Base-by-base conservation (phyloP, 2,888 invertebrate genomes). In the Eucera pruinosa region DNA sequence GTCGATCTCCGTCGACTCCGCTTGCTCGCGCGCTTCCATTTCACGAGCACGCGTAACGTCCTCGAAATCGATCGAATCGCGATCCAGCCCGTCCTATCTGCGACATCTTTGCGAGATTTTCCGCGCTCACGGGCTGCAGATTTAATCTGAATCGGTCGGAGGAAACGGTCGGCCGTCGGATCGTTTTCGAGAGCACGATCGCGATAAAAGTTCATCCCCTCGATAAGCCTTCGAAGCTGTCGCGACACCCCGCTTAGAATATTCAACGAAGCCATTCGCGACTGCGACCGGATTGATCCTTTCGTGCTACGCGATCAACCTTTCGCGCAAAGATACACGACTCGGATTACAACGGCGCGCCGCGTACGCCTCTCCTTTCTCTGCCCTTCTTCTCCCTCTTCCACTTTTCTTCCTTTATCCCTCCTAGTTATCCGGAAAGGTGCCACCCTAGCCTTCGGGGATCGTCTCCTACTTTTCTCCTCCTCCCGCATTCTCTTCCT, bases 181-280 rank as follows among this genome's bases (percentile, higher is more conserved):
- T 81, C 74, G 65, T 45, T 81, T 39, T 52, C 65, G 50, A 57
- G 67, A 47, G 41, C 30, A 61, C 27, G 58, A 73, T 70, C 58
- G 45, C 71, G 80, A 78, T 80, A 82, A 82, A 80, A 75, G 57
- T 77, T 72, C 58, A 72, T 74, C 66, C 69, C 52, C 18, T 20
- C 48, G 70, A 69, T 72, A 77, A 68, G 61, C 55, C 67, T 52
- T n/a, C 48, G 55, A 78, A 70, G 55, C 70, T 52, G 62, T 60
- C 61, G 61, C 55, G 77, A 78, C 67, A 70, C 47, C 55, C 36
- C 50, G 71, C 58, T 77, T 48, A 18, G 62, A 77, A 82, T 84
- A 82, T 82, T 84, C 72, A 80, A 80, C 73, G 77, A 81, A 79
- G 54, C 50, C 61, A 68, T 78, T 79, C 72, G 66, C 78, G 64